These are phyloP conservation scores for Apodemus speciosus DNA, from an alignment of 2,113 vertebrate genomes.

Conservation along the genomic window DNA sequence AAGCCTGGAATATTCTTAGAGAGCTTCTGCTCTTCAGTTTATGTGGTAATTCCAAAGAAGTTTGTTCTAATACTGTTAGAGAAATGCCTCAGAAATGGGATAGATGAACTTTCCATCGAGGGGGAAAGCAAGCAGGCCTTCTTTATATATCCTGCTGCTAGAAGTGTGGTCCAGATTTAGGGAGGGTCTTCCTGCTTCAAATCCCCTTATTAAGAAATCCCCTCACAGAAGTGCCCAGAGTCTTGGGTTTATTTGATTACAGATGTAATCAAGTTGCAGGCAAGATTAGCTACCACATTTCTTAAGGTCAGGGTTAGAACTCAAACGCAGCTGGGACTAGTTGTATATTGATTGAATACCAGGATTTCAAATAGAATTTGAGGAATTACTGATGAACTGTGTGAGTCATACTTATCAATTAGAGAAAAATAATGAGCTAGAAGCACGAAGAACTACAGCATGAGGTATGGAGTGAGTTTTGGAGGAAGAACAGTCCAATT, in stretches of 20 bases:
- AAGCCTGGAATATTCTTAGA: not conserved
- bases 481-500: not conserved
- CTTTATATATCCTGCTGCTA: not conserved
- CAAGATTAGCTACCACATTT: not conserved
- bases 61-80: not conserved
- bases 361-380: not conserved
- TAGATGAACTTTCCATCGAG: not conserved
- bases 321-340: not conserved
- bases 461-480: accelerated
- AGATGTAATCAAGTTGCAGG: not conserved
- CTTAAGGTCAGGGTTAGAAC: not conserved
- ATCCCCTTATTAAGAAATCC: not conserved
- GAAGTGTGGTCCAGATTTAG: not conserved
- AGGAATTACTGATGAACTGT: not conserved
- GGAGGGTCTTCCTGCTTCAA: not conserved
- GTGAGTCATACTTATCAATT: not conserved
- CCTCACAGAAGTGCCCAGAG: not conserved
- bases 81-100: not conserved
- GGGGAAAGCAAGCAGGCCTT: not conserved
- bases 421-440: not conserved
- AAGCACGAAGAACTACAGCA: not conserved
- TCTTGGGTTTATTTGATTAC: not conserved
- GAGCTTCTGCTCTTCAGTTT: not conserved
- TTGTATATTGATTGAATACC: not conserved
- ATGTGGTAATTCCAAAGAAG: not conserved